Base-by-base conservation (phyloP, 2,113 vertebrate genomes). In the Gasterosteus aculeatus region DNA sequence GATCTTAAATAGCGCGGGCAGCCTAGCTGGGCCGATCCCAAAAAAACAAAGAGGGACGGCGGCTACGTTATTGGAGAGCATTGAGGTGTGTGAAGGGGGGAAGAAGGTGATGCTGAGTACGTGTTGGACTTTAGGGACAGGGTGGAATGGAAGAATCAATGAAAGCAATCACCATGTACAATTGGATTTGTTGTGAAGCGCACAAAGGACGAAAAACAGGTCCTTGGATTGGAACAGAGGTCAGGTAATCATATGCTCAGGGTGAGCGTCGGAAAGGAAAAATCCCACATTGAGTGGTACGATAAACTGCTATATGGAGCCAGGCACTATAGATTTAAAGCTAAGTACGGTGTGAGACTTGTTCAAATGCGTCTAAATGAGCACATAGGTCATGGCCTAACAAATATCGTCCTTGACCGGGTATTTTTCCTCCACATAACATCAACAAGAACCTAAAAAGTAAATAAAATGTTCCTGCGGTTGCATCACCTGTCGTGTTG, bases 111-210 rank as follows among this genome's bases (percentile, higher is more conserved):
- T 46, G 59, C 16, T 19, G 72, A 70, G 77, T 87, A 65, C 69
- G 70, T 58, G 79, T 53, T 39, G 75, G 85, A 81, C 83, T 80
- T 69, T 69, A 66, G 88, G 85, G 89, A 85, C 39, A 6, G 38
- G 51, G 65, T 26, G 0, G 16, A 62, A 76, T 61, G 85, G 65
- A 42, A 38, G 78, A 88, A 91, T 92, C 91, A 86, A 92, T 90
- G 88, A 88, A 92, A 88, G 85, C 89, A 91, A 90, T 89, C 84
- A 85, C 73, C 80, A 64, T 58, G 74, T 83, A 75, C 82, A 80
- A 88, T 89, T 89, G 84, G 82, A 87, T 90, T 89, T 85, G 84
- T 83, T 80, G 80, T 73, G 69, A 82, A 72, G 66, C 12, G 71
- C 69, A 78, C 78, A 88, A 79, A 76, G 59, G 80, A 74, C 3